Evolutionary conservation across 2,888 invertebrate genomes (phyloP).

Genomic region (Spisula subtruncata): DNA sequence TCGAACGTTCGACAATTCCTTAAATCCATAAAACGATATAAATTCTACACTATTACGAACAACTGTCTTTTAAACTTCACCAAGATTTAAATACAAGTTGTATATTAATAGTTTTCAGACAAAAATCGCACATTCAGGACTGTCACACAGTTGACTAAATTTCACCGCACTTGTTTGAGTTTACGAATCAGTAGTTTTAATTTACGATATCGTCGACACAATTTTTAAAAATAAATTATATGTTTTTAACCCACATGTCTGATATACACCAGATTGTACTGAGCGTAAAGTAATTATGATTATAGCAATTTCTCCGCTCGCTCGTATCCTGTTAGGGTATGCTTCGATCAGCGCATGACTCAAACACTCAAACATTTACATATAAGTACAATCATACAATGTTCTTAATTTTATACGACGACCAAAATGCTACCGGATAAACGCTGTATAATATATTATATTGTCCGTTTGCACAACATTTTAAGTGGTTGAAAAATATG

Average conservation of each 20-base stretch:
- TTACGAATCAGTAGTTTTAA: background rate
- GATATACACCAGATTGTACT: background rate
- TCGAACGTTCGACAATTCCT: background rate
- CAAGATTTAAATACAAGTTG: background rate
- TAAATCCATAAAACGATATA: background rate
- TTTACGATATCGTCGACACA: conserved; percentile 8
- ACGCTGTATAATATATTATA: background rate
- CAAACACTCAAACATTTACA: conserved; percentile 15
- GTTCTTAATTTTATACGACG: background rate
- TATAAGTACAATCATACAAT: background rate
- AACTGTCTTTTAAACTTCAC: background rate
- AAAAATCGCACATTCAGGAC: background rate
- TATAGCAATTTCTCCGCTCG: background rate
- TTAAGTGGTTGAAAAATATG: conserved; percentile 6
- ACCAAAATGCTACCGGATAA: background rate
- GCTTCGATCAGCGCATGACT: background rate
- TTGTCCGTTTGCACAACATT: background rate
- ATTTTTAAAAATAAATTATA: background rate
- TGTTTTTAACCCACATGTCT: background rate
- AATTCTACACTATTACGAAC: background rate
- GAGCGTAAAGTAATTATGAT: background rate
- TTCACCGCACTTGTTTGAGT: background rate
- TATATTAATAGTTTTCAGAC: conserved; percentile 14
- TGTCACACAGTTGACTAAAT: conserved; percentile 18
- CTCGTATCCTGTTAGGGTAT: background rate